Conservation (phyloP, 2,888 invertebrate genomes). For the Polia nebulosa region DNA sequence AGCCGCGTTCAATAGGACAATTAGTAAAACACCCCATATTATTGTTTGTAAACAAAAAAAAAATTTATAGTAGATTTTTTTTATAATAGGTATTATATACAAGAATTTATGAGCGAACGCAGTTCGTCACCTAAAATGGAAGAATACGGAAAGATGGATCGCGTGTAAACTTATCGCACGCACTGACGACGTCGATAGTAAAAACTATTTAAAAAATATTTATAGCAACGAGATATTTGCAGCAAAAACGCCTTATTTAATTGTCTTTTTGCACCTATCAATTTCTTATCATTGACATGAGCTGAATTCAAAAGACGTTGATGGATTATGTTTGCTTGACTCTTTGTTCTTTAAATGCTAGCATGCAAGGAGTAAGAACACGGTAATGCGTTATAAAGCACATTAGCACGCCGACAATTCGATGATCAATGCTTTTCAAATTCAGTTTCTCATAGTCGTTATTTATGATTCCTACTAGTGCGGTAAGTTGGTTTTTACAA, state of each 20-base stretch:
- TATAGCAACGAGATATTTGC: constrained; percentile 47
- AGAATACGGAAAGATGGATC: constrained; percentile 63
- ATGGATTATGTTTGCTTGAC: constrained; percentile 23
- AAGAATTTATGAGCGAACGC: constrained; percentile 17
- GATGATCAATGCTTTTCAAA: background rate
- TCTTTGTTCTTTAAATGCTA: constrained; percentile 5
- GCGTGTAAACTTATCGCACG: constrained; percentile 65
- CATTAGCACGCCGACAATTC: background rate
- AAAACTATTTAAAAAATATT: constrained; percentile 45
- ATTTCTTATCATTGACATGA: constrained; percentile 48
- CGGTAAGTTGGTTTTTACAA: too few relatives aligned
- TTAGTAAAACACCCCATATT: constrained; percentile 1
- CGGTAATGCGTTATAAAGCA: too few relatives aligned
- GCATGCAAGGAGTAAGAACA: background rate
- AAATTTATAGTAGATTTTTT: too few relatives aligned
- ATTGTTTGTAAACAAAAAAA: constrained; percentile 8
- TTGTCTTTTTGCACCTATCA: constrained; percentile 39
- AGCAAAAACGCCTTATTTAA: constrained; percentile 33
- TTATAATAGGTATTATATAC: too few relatives aligned
- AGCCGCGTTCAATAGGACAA: constrained; percentile 6
- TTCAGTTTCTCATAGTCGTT: too few relatives aligned
- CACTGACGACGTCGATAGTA: constrained; percentile 44
- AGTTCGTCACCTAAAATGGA: constrained; percentile 52
- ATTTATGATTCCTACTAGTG: too few relatives aligned
- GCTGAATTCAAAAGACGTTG: constrained; percentile 37